Percentiles rank a stretch among this genome's conserved stretches.
Conservation (phyloP, 2,888 invertebrate genomes). For the Noctua janthina region DNA sequence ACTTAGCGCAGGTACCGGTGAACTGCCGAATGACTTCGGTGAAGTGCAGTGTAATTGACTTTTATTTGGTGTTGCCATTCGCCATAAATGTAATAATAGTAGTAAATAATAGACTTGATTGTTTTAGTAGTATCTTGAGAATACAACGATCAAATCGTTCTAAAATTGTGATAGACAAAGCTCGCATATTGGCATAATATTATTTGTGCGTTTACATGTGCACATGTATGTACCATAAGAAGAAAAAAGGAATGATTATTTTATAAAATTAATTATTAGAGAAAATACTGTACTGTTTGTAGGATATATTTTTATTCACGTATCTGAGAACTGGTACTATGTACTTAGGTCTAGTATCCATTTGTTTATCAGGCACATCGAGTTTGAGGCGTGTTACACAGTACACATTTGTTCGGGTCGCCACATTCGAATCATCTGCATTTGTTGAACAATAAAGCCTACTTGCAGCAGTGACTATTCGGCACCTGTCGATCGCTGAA, state of each 20-base stretch:
- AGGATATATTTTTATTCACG: neutral
- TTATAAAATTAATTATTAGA: neutral
- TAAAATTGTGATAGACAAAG: slow-evolving; percentile 30
- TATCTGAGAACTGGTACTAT: neutral
- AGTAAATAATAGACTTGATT: neutral
- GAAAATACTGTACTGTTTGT: slow-evolving; percentile 1
- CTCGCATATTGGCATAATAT: slow-evolving; percentile 8
- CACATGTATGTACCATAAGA: neutral
- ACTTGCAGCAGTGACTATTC: neutral
- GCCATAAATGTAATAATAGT: too few species aligned
- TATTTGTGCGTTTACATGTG: neutral
- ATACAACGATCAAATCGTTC: slow-evolving; percentile 33
- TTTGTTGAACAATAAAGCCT: neutral
- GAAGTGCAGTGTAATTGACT: slow-evolving; percentile 20
- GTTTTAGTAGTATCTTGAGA: neutral
- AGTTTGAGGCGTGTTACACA: neutral
- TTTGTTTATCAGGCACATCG: neutral
- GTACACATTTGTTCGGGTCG: neutral
- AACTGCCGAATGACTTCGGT: slow-evolving; percentile 47
- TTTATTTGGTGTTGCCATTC: slow-evolving; percentile 9
- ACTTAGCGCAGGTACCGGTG: slow-evolving; percentile 80
- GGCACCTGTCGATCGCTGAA: neutral
- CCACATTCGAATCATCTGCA: neutral
- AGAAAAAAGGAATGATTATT: neutral
- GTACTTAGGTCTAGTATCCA: neutral